Conservation (phyloP, 2,113 vertebrate genomes). For the Pantherophis guttatus region DNA sequence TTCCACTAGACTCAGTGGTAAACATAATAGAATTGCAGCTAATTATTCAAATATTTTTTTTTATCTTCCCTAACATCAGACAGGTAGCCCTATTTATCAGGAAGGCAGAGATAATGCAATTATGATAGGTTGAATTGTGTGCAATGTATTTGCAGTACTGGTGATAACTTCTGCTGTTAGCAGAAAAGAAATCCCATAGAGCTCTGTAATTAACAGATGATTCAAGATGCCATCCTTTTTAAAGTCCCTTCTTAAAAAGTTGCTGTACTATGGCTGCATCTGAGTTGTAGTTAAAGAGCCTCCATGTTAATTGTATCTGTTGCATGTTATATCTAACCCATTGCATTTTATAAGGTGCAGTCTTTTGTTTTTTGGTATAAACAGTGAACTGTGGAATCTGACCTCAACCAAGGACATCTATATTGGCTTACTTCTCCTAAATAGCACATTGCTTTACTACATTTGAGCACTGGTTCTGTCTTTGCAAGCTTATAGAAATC, state of each 20-base stretch:
- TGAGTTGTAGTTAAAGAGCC: background rate
- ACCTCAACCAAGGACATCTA: background rate
- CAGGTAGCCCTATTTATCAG: background rate
- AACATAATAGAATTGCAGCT: background rate
- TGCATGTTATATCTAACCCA: background rate
- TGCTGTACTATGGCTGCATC: background rate
- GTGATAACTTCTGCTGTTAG: background rate
- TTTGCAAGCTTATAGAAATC: background rate
- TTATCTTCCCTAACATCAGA: background rate
- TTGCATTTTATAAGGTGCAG: background rate
- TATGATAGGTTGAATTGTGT: background rate
- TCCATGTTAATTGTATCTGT: background rate
- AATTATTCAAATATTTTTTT: background rate
- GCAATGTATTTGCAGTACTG: background rate
- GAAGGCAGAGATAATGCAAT: background rate
- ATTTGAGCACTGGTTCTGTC: background rate
- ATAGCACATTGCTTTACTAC: background rate
- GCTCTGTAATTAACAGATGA: background rate
- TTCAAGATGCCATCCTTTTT: background rate
- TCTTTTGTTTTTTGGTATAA: background rate
- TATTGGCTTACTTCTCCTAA: background rate
- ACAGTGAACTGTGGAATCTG: background rate
- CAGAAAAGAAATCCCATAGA: background rate
- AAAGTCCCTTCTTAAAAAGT: background rate
- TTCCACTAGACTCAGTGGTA: background rate